A percentile compares a stretch with the other conserved stretches of the same genome.
Conservation (phyloP, 2,888 invertebrate genomes). For the Cataglyphis altisquamis region DNA sequence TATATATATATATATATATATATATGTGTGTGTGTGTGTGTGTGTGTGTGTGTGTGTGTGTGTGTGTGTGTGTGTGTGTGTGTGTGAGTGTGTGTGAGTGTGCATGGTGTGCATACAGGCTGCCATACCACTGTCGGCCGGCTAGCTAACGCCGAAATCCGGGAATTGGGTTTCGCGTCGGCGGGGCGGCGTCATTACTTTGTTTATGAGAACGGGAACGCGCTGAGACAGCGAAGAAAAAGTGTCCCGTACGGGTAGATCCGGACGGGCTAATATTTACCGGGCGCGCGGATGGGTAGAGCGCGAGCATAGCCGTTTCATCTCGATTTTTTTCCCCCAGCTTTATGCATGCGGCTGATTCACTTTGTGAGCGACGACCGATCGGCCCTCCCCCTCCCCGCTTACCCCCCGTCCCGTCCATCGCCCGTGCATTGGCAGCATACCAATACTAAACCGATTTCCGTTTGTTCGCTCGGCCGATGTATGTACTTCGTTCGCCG, state of each 20-base stretch:
- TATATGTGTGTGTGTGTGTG: background rate
- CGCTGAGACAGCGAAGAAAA: slow-evolving; percentile 80
- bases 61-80: background rate
- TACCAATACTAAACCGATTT: slow-evolving; percentile 70
- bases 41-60: background rate
- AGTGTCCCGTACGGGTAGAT: slow-evolving; percentile 69
- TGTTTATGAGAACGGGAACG: slow-evolving; percentile 81
- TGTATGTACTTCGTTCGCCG: slow-evolving; percentile 32
- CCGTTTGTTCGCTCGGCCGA: slow-evolving; percentile 52
- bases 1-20: background rate
- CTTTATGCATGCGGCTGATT: slow-evolving; percentile 73
- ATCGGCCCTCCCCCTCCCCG: slow-evolving; percentile 55
- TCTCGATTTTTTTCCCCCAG: slow-evolving; percentile 63
- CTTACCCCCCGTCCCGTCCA: background rate
- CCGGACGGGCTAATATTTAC: slow-evolving; percentile 74
- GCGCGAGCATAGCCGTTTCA: slow-evolving; percentile 59
- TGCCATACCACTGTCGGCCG: slow-evolving; percentile 21
- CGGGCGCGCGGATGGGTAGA: slow-evolving; percentile 61
- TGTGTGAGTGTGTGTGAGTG: background rate
- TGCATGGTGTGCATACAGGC: slow-evolving; percentile 20
- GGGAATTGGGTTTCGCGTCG: slow-evolving; percentile 75
- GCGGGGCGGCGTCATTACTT: slow-evolving; percentile 79
- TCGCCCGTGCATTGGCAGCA: slow-evolving; percentile 69
- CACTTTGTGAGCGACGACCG: slow-evolving; percentile 73
- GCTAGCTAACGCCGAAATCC: slow-evolving; percentile 62